Evolutionary conservation across 2,797 vertebrate species (phyloP).

Genomic region (Nannoperca obscura): DNA sequence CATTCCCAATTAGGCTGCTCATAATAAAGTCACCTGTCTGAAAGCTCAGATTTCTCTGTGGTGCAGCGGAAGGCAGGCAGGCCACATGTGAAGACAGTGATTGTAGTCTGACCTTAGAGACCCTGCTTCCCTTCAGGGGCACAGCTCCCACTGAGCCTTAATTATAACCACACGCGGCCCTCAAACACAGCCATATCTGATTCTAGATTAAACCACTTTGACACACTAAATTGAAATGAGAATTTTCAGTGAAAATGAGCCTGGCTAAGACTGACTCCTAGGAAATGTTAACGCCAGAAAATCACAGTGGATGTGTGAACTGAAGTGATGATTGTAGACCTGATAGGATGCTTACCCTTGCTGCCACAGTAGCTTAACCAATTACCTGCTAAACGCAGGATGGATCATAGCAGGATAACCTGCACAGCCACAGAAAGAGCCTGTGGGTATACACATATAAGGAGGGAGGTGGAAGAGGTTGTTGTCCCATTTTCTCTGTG

Average conservation of each 20-base stretch:
- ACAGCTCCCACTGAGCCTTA: conserved; percentile 69
- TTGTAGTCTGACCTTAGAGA: conserved; percentile 74
- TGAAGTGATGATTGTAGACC: conserved; percentile 27
- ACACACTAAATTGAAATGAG: conserved; percentile 66
- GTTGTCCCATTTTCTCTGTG: conserved; percentile 47
- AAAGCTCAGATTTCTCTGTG: conserved; percentile 54
- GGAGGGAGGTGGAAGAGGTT: conserved; percentile 15
- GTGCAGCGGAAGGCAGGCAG: conserved; percentile 24
- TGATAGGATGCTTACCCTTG: conserved; percentile 41
- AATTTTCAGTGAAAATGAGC: conserved; percentile 52
- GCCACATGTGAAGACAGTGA: conserved; percentile 63
- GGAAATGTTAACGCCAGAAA: conserved; percentile 30
- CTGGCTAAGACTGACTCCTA: conserved; percentile 16
- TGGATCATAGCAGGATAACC: conserved; percentile 54
- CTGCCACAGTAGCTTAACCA: conserved; percentile 52
- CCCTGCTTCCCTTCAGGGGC: conserved; percentile 55
- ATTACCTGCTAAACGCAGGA: conserved; percentile 58
- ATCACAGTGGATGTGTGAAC: conserved; percentile 38
- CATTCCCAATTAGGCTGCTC: conserved; percentile 78
- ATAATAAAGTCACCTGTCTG: conserved; percentile 81
- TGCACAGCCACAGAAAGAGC: conserved; percentile 31
- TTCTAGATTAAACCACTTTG: conserved; percentile 70
- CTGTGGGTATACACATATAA: conserved; percentile 35
- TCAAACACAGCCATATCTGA: conserved; percentile 72
- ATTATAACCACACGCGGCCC: conserved; percentile 69